Evolutionary conservation across 2,888 invertebrate genomes (phyloP).

Genomic region (Polydrusus pterygomalis): DNA sequence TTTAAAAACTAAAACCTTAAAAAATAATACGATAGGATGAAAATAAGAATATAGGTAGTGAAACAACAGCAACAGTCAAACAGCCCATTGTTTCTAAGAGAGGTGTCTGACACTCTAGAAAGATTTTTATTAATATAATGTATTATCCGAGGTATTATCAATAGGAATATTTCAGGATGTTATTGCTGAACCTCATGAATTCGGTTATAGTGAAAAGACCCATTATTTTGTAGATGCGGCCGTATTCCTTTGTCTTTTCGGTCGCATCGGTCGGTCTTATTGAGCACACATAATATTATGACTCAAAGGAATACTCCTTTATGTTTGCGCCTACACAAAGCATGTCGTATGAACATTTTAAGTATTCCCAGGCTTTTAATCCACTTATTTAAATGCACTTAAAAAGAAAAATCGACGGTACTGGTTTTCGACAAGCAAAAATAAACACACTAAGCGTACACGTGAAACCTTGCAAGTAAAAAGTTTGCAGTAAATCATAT

Average conservation of each 20-base stretch:
- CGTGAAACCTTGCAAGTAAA: conserved; percentile 27
- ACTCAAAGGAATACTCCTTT: conserved; percentile 18
- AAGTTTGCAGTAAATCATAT: conserved; percentile 39
- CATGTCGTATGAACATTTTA: conserved; percentile 19
- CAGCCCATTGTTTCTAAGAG: too few species aligned
- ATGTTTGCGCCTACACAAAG: conserved; percentile 35
- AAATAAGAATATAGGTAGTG: too few species aligned
- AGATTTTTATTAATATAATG: too few species aligned
- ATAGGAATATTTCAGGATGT: too few species aligned
- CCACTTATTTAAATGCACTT: conserved; percentile 39
- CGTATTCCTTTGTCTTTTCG: too few species aligned
- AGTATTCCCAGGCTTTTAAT: conserved; percentile 35
- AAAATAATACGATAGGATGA: too few species aligned
- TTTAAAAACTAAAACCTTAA: too few species aligned
- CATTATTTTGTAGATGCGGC: not conserved
- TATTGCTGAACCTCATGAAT: too few species aligned
- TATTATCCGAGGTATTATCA: too few species aligned
- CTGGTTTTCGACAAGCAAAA: conserved; percentile 31
- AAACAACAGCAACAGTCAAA: too few species aligned
- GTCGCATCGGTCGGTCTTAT: not conserved
- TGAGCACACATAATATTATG: conserved; percentile 8
- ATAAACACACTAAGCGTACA: conserved; percentile 33
- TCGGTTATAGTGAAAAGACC: too few species aligned
- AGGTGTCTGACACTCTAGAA: too few species aligned
- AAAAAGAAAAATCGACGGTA: conserved; percentile 33